Evolutionary conservation across 2,888 invertebrate species (phyloP), one percentile per base, ranked within the genome.

Genomic region (Sesamia inferens): DNA sequence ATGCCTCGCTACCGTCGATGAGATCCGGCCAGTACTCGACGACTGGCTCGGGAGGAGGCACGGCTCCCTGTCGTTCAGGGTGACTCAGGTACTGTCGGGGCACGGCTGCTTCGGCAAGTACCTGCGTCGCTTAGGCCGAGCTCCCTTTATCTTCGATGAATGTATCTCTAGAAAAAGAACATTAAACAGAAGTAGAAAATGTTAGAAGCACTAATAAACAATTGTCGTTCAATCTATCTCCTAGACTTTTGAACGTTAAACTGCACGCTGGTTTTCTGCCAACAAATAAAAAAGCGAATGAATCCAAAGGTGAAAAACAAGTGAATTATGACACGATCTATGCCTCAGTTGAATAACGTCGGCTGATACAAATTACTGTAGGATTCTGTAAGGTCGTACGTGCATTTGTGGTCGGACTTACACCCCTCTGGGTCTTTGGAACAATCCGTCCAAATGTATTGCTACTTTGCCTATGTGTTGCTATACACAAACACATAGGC

Each of bases 231-330:
- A 31, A 65, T 42, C 22, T 61, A 62, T 80, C 24, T 42, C 13
- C 24, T 42, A 16, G 31, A 68, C 55, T 78, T 31, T 68, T 54
- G 13, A 68, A 71, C 62, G 67, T 55, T 71, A 42, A 70, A 58
- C 54, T 54, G 31, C 57, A 22, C 67, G 22, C 55, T 82, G 67
- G 66, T 67, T 59, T 67, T 55, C 61, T 62, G 64, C 57, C 24
- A 58, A 47, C 58, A 79, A 71, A 79, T 68, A 79, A 68, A 81
- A 82, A 71, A 68, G n/a, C 68, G 58, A 72, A 44, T 69, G 71
- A 69, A 80, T 79, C 71, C 70, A 83, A 47, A 80, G 72, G 69
- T 75, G 79, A 76, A 75, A 84, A 81, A 77, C 74, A 74, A 77
- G 67, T 71, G 77, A 84, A 77, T 74, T 81, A 72, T 81, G 77